phyloP scores from a whole-genome alignment of 2,888 invertebrate species.

The Piscicola geometra region DNA sequence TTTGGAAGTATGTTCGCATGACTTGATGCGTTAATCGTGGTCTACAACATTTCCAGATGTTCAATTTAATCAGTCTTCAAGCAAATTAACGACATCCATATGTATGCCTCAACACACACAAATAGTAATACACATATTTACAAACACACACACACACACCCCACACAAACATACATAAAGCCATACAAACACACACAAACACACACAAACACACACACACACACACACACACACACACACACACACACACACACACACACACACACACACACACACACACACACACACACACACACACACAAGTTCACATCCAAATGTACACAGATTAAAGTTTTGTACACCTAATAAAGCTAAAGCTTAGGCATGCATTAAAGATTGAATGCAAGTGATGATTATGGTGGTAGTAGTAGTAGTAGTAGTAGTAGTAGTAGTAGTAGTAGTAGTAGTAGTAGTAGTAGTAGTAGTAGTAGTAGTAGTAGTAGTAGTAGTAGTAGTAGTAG shows the following conservation, averaged over 20 bases:
- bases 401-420: conserved; percentile 14
- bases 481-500: conserved; percentile 23
- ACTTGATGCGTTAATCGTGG: too few species aligned
- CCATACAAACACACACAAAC: neutral
- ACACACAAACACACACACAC: too few species aligned
- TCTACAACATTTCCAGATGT: too few species aligned
- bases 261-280: conserved; percentile 23
- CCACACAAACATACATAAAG: neutral
- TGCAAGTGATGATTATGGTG: neutral
- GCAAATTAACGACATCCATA: neutral
- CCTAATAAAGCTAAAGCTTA: too few species aligned
- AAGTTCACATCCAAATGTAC: neutral
- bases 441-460: conserved; percentile 29
- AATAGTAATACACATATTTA: neutral
- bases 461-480: conserved; percentile 20
- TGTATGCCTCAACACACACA: neutral
- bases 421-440: conserved; percentile 23
- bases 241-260: conserved; percentile 1
- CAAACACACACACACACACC: neutral
- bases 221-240: too few species aligned
- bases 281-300: conserved; percentile 5
- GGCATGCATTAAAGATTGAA: too few species aligned
- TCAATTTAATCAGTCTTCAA: too few species aligned
- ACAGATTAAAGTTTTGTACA: too few species aligned
- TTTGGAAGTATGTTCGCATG: too few species aligned